Conservation (phyloP, 2,888 invertebrate genomes). For the Rhogogaster chlorosoma region DNA sequence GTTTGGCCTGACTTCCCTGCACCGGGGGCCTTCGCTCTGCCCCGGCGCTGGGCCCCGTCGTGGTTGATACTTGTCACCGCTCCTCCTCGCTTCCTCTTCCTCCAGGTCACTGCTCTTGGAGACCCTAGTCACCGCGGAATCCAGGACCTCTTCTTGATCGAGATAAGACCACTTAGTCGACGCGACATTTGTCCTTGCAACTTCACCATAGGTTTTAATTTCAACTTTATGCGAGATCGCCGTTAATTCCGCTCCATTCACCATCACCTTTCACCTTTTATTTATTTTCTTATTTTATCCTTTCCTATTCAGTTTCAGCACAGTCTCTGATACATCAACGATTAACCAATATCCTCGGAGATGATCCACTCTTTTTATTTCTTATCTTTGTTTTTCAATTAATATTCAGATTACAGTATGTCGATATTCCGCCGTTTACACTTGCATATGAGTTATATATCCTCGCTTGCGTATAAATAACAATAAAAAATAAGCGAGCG, state of each 20-base stretch:
- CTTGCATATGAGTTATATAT: neutral
- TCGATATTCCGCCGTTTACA: slow-evolving; percentile 38
- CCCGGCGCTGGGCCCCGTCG: slow-evolving; percentile 77
- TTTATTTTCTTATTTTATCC: neutral
- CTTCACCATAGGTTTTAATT: slow-evolving; percentile 55
- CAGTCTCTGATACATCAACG: neutral
- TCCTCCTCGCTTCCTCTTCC: slow-evolving; percentile 59
- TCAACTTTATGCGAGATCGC: slow-evolving; percentile 11
- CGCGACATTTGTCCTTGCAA: slow-evolving; percentile 65
- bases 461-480: slow-evolving; percentile 68
- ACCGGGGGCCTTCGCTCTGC: slow-evolving; percentile 75
- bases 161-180: slow-evolving; percentile 54
- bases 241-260: slow-evolving; percentile 58
- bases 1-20: slow-evolving; percentile 70
- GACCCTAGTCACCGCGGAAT: slow-evolving; percentile 34
- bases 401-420: slow-evolving; percentile 53
- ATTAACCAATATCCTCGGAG: neutral
- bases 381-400: slow-evolving; percentile 15
- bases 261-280: slow-evolving; percentile 59
- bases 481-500: slow-evolving; percentile 74
- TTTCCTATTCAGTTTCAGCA: slow-evolving; percentile 37
- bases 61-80: slow-evolving; percentile 72
- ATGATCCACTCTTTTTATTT: slow-evolving; percentile 40
- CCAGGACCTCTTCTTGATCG: slow-evolving; percentile 19
- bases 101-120: slow-evolving; percentile 29